Conservation (phyloP, 2,113 vertebrate genomes). For the Aplodontia rufa region DNA sequence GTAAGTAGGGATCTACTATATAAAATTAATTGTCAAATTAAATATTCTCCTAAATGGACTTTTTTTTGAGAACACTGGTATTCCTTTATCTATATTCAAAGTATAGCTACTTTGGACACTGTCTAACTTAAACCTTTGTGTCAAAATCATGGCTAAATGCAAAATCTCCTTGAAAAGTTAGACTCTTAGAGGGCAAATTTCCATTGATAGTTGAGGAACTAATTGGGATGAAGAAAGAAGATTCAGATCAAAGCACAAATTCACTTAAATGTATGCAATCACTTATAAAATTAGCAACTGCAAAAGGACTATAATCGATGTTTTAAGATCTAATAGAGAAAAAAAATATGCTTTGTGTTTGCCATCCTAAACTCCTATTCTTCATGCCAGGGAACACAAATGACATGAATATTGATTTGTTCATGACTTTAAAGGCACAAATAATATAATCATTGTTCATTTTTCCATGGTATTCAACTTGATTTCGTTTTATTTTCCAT, state of each 20-base stretch:
- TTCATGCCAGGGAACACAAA: background rate
- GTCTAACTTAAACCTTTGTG: background rate
- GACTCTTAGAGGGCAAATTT: background rate
- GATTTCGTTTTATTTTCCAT: background rate
- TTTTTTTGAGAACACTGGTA: background rate
- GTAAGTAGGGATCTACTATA: background rate
- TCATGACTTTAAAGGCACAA: background rate
- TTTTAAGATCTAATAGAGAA: background rate
- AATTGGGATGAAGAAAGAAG: background rate
- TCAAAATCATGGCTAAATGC: background rate
- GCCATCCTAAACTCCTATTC: background rate
- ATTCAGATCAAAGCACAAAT: background rate
- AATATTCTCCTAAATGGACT: background rate
- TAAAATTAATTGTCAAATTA: background rate
- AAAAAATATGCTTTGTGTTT: background rate
- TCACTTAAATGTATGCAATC: background rate
- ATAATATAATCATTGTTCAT: background rate
- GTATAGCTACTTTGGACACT: background rate
- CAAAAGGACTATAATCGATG: background rate
- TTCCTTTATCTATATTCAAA: background rate
- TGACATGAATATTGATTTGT: background rate
- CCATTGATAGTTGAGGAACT: background rate
- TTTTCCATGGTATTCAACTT: background rate
- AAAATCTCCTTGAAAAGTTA: background rate
- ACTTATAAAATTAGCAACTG: background rate